phyloP scores from a whole-genome alignment of 30 jellyfish, hydroid and myxozoan genomes.

The Aurelia sp. region DNA sequence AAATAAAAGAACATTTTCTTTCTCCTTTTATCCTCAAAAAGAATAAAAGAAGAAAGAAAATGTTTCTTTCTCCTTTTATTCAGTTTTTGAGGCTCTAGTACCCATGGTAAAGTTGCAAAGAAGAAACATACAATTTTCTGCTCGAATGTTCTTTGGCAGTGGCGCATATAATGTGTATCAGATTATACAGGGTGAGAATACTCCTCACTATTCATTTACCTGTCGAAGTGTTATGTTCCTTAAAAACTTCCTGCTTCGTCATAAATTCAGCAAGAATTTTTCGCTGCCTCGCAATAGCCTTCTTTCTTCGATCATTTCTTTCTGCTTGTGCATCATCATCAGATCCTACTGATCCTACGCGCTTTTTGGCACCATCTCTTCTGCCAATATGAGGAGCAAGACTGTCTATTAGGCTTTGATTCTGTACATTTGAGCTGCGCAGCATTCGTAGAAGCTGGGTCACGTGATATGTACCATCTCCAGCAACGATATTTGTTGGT shows the following conservation, averaged over 20 bases:
- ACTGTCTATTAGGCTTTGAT: slow-evolving; percentile 19
- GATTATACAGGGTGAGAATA: no score
- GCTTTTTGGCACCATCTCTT: slow-evolving; percentile 18
- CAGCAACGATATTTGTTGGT: slow-evolving; percentile 10
- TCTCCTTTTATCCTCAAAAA: no score
- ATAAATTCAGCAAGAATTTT: slow-evolving; percentile 75
- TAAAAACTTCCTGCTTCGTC: slow-evolving; percentile 71
- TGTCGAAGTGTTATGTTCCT: slow-evolving; percentile 13
- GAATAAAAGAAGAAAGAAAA: no score
- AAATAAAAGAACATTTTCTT: no score
- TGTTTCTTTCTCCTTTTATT: no score
- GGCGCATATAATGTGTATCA: no score
- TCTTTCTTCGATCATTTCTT: slow-evolving; percentile 58
- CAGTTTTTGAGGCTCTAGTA: no score
- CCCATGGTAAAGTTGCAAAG: no score
- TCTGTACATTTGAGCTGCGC: slow-evolving; percentile 18
- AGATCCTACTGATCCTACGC: slow-evolving; percentile 4
- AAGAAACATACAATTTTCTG: no score
- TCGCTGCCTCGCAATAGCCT: slow-evolving; percentile 75
- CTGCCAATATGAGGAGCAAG: slow-evolving; percentile 48
- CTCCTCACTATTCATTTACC: no score
- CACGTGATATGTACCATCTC: slow-evolving; percentile 66
- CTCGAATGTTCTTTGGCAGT: no score
- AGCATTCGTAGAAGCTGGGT: slow-evolving; percentile 31
- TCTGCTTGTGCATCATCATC: slow-evolving; percentile 7